Percentiles rank a stretch among this genome's conserved stretches.
Conservation (phyloP, 1,140 invertebrate genomes). For the Olivierus martensii region DNA sequence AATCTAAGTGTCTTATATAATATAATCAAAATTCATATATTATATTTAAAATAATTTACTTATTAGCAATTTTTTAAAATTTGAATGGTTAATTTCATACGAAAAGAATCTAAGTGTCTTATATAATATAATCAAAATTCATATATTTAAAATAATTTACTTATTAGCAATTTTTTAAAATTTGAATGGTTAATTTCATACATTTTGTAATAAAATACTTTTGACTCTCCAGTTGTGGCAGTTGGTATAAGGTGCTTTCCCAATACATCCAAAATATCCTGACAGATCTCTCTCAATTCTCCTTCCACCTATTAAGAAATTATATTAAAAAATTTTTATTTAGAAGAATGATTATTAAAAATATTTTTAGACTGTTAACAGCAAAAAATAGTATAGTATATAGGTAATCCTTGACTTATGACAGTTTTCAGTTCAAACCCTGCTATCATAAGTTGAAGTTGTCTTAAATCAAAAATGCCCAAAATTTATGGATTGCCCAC, state of each 20-base stretch:
- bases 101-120: no score
- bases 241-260: slow-evolving; percentile 88
- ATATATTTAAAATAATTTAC: no score
- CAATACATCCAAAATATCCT: slow-evolving; percentile 82
- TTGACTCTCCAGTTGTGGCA: slow-evolving; percentile 81
- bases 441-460: no score
- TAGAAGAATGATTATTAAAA: background rate
- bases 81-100: slow-evolving; percentile 41
- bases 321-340: background rate
- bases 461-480: no score
- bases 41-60: no score
- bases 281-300: slow-evolving; percentile 90
- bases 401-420: no score
- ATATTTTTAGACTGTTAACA: background rate
- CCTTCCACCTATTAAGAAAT: slow-evolving; percentile 47
- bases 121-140: no score
- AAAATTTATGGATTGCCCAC: no score
- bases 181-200: slow-evolving; percentile 36
- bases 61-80: background rate
- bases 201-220: slow-evolving; percentile 99
- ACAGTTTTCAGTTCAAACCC: no score
- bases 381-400: background rate
- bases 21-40: no score
- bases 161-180: background rate
- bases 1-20: no score